Base-by-base conservation (phyloP, 2,113 vertebrate species). In the Geothlypis trichas region DNA sequence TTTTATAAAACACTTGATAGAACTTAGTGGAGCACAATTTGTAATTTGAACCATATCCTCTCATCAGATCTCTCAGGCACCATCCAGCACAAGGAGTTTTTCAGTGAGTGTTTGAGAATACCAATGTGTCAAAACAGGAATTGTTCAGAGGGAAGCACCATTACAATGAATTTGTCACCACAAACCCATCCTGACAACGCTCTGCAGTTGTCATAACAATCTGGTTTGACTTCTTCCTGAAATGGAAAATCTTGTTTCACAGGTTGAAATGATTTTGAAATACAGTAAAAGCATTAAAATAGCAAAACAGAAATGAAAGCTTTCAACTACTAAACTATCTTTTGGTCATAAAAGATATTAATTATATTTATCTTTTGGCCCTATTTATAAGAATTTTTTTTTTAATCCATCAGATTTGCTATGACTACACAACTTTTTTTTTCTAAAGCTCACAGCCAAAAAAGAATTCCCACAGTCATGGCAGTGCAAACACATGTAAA, bases 101-200 rank as follows among this genome's bases (percentile, higher is more conserved):
- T 26, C 55, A 77, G 57, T 39, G 67, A 62, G 42, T 37, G 28
- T 76, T 91, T 90, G 55, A 90, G 27, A 90, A 74, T 7, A 5
- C 68, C 63, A 69, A 15, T 27, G 72, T 63, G 83, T 96, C 91
- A 92, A 84, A 94, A 95, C 52, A 90, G 81, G 83, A 89, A 86
- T 23, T 71, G 55, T 71, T 92, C 90, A 71, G 33, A 59, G 59
- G 72, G 77, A 95, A 95, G 52, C 63, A 81, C 86, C 61, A 84
- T 84, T 86, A 90, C 68, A 95, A 77, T 55, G 39, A 86, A 77
- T 84, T 88, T 95, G 88, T 88, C 96, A 97, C 52, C 79, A 83
- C 89, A 95, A 95, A 77, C 33, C 26, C 80, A 51, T 86, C 81
- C 79, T 95, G 93, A 96, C 90, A 96, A 87, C 55, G 31, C 51